Conservation (phyloP, 2,888 invertebrate species). For the Carterocephalus palaemon region DNA sequence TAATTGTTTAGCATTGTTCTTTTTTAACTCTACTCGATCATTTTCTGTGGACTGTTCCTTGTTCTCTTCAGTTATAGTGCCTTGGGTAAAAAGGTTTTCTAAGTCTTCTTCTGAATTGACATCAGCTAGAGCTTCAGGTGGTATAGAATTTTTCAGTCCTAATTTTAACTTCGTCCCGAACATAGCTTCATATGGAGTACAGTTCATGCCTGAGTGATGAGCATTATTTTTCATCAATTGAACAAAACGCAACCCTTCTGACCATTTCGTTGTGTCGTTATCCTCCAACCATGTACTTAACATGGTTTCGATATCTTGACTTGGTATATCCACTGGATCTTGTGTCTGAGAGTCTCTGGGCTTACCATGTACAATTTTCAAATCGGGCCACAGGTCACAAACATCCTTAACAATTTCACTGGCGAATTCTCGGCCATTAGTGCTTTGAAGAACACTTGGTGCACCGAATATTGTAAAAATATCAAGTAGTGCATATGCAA, state of each 20-base stretch:
- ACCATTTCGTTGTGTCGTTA: slow-evolving; percentile 48
- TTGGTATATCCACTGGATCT: slow-evolving; percentile 41
- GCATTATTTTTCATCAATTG: slow-evolving; percentile 55
- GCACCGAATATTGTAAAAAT: slow-evolving; percentile 45
- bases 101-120: too few relatives aligned
- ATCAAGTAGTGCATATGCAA: slow-evolving; percentile 10
- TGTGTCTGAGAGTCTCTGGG: slow-evolving; percentile 27
- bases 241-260: slow-evolving; percentile 49
- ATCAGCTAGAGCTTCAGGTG: too few relatives aligned
- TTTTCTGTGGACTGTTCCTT: too few relatives aligned
- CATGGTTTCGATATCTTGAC: slow-evolving; percentile 50
- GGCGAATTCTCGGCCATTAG: slow-evolving; percentile 43
- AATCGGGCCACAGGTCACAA: slow-evolving; percentile 37
- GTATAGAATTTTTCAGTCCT: too few relatives aligned
- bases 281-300: slow-evolving; percentile 45
- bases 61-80: too few relatives aligned
- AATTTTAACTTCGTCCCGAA: too few relatives aligned
- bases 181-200: too few relatives aligned
- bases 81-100: too few relatives aligned
- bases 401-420: slow-evolving; percentile 35
- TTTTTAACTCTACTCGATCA: too few relatives aligned
- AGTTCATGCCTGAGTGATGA: slow-evolving; percentile 47
- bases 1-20: too few relatives aligned
- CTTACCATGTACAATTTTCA: slow-evolving; percentile 49
- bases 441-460: slow-evolving; percentile 43